Evolutionary conservation across 2,888 invertebrate genomes (phyloP).

Genomic region (Hartigia nigra): DNA sequence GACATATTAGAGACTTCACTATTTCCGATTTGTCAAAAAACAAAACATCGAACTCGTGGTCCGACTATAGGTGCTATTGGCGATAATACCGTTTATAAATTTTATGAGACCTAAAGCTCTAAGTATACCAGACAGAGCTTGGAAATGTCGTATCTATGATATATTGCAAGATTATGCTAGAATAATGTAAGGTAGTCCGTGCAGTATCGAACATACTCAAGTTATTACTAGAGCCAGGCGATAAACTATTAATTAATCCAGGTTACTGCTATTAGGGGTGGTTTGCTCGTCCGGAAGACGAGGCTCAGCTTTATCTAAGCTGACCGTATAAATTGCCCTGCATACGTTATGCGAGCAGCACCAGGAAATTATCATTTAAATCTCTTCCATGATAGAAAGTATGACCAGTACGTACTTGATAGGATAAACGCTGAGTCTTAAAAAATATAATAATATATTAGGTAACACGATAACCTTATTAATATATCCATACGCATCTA

Average conservation of each 20-base stretch:
- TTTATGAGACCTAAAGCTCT: neutral
- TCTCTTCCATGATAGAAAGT: conserved; percentile 14
- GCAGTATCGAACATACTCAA: neutral
- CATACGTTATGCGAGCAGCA: conserved; percentile 13
- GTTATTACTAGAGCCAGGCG: neutral
- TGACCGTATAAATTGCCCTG: conserved; percentile 19
- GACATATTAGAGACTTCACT: too few species aligned
- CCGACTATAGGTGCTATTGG: too few species aligned
- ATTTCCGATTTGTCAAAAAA: too few species aligned
- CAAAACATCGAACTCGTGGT: too few species aligned
- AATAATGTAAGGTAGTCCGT: neutral
- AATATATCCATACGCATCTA: neutral
- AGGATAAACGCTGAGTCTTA: neutral
- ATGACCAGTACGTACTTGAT: conserved; percentile 11
- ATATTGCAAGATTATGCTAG: neutral
- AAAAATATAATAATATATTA: neutral
- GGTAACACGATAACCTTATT: neutral
- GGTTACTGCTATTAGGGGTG: neutral
- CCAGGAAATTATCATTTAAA: conserved; percentile 22
- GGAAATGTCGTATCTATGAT: neutral
- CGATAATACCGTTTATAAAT: neutral
- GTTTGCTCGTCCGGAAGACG: conserved; percentile 17
- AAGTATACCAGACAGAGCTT: neutral
- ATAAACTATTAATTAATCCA: neutral
- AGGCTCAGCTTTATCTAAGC: conserved; percentile 22